Evolutionary conservation across 2,888 invertebrate species (phyloP), one percentile per base, ranked within the genome.

Genomic region (Pandemis cinnamomeana): DNA sequence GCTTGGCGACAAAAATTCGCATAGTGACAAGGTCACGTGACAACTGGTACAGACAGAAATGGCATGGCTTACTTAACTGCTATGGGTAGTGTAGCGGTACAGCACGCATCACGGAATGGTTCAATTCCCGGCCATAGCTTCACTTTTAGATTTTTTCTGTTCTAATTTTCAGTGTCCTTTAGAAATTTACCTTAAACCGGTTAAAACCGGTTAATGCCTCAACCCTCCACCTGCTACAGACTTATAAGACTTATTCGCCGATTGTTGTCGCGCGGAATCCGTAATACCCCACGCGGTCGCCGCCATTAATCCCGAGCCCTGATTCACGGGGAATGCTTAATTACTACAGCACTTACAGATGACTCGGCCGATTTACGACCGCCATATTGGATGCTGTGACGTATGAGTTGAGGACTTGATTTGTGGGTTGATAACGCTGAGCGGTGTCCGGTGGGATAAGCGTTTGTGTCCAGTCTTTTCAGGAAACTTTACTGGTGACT

Each of bases 321-420:
- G 85, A 83, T 85, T 83, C 81, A 80, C 78, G 78, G 71, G 83
- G 82, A 83, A 83, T 84, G 82, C 82, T 77, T 83, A 82, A 84
- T 84, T 81, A 82, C 82, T 80, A 67, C 77, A 78, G 78, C 81
- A 82, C 78, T 80, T 80, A 80, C 80, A 80, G 77, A 78, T 79
- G 79, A 79, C 78, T 78, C 70, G 75, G 72, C 75, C 80, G 79
- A 83, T 83, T 83, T 83, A 83, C 77, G 80, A 64, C 80, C 51
- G 78, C 81, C 83, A 84, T 86, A 84, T 85, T 84, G 84, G 82
- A 80, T 78, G 63, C 73, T 67, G 80, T 82, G 84, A 84, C 81
- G 70, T 78, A 84, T 81, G 80, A 78, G 76, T 80, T 70, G 70
- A 55, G 20, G 44, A 44, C 61, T 63, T 69, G 72, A 69, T 72